Evolutionary conservation across 2,888 invertebrate genomes (phyloP), one percentile per base, ranked within the genome.

Genomic region (Drosophila rubida): DNA sequence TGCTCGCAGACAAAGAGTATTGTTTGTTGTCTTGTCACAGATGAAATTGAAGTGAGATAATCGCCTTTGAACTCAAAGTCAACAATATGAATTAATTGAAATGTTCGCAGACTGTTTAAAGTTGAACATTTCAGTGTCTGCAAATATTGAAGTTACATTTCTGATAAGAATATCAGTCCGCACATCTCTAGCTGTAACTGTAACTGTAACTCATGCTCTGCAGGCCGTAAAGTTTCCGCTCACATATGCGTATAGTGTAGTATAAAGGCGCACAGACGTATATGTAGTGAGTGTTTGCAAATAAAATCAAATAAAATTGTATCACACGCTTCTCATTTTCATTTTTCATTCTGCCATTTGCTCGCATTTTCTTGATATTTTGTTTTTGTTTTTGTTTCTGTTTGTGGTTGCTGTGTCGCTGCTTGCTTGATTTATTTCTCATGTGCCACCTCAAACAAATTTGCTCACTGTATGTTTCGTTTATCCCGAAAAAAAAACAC

Each of bases 381-480:
- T 11, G 9, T 23, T 35, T 13, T 49, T 49, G 25, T 41, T 51
- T 44, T 54, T 62, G n/a, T n/a, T n/a, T n/a, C n/a, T 59, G 22
- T 35, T 51, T 74, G 57, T 35, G 44, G 23, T 57, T 49, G 35
- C 53, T 44, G 32, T 1, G 32, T 1, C 30, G 35, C 27, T 48
- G 37, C 9, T 72, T 51, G 58, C 30, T 46, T 72, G 44, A 57
- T 61, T 69, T 66, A 69, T 69, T 51, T 69, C 53, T 37, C 35
- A 51, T 63, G 51, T 41, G 68, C 23, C 59, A 68, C 50, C 63
- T 67, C 72, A 72, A 80, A 84, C 61, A 71, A 80, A 85, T 84
- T 78, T 68, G 45, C 53, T 41, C 50, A 69, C 63, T 61, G 70
- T 65, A 53, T 63, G 35, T 51, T 35, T 44, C 50, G 53, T 27